A percentile compares a stretch with the other conserved stretches of the same genome.
phyloP scores from a whole-genome alignment of 1,140 invertebrate species.

The Pseudomyrmex cubaensis region DNA sequence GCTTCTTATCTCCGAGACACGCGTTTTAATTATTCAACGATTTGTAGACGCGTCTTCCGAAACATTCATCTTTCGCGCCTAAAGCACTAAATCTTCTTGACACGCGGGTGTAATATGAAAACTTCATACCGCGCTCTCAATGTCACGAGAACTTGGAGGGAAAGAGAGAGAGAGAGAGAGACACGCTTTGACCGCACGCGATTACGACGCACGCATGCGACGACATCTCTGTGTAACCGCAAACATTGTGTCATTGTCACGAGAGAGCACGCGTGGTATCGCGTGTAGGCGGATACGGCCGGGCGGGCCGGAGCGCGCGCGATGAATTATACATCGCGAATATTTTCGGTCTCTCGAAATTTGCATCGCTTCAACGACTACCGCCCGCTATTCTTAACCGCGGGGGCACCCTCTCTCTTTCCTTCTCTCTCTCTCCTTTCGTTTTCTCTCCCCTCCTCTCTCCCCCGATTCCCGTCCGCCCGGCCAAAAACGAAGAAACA shows the following conservation, averaged over 20 bases:
- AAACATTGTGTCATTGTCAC: constrained; percentile 77
- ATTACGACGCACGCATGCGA: constrained; percentile 36
- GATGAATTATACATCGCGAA: constrained; percentile 77
- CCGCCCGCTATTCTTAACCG: constrained; percentile 72
- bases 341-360: constrained; percentile 73
- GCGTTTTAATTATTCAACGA: constrained; percentile 19
- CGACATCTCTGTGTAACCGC: constrained; percentile 62
- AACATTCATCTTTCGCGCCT: constrained; percentile 6
- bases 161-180: neutral
- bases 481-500: constrained; percentile 48
- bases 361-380: constrained; percentile 74
- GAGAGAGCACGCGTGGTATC: constrained; percentile 70
- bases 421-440: constrained; percentile 9
- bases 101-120: constrained; percentile 33
- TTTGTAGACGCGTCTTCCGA: constrained; percentile 8
- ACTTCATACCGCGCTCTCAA: constrained; percentile 13
- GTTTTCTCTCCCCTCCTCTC: neutral
- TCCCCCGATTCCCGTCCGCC: constrained; percentile 37
- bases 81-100: constrained; percentile 40
- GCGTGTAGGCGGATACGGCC: constrained; percentile 69
- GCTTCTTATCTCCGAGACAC: neutral
- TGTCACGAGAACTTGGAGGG: neutral
- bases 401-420: constrained; percentile 45
- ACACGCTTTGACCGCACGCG: constrained; percentile 14
- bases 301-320: constrained; percentile 52